These are phyloP conservation scores for Sciurus niger DNA, from an alignment of 2,113 vertebrate genomes.

Conservation along the genomic window DNA sequence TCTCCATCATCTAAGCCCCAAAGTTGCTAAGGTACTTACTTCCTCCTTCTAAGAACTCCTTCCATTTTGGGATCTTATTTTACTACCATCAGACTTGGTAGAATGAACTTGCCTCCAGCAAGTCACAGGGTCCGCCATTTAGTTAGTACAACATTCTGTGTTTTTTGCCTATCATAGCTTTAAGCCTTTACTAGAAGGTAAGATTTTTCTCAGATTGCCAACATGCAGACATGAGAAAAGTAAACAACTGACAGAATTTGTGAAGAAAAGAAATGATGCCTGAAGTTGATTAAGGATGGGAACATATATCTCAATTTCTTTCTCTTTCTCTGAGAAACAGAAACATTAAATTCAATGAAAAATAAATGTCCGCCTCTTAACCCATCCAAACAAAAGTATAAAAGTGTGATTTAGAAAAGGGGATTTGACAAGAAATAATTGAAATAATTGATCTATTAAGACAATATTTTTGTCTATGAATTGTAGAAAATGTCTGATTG, in stretches of 20 bases:
- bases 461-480: constrained; percentile 17
- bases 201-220: constrained; percentile 59
- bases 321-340: background rate
- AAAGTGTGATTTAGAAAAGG: background rate
- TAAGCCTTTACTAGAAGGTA: constrained; percentile 67
- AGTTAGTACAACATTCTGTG: background rate
- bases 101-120: constrained; percentile 54
- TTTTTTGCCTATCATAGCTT: background rate
- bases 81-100: background rate
- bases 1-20: background rate
- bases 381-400: background rate
- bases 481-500: background rate
- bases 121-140: constrained; percentile 4
- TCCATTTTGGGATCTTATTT: background rate
- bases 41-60: background rate
- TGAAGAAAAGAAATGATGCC: constrained; percentile 55
- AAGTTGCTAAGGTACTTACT: background rate
- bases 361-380: background rate
- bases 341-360: constrained; percentile 27
- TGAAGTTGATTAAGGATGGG: constrained; percentile 11
- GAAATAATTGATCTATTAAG: constrained; percentile 3
- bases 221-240: constrained; percentile 1
- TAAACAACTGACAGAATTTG: constrained; percentile 52
- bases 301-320: background rate
- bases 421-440: constrained; percentile 27